Evolutionary conservation across 2,113 vertebrate species (phyloP).

Genomic region (Microcebus tavaratra): DNA sequence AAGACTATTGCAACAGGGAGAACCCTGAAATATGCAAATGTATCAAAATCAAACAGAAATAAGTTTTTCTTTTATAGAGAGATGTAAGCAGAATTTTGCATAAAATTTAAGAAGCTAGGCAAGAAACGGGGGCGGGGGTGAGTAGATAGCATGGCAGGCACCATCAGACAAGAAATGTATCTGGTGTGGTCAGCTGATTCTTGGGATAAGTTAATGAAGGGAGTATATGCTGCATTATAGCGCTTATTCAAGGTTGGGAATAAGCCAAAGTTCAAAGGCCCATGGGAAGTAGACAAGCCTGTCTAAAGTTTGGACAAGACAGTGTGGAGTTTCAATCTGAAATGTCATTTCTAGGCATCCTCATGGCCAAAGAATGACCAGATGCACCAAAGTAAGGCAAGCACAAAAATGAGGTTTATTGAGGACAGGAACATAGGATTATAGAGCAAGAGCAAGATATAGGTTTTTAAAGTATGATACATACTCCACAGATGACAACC

Average conservation of each 20-base stretch:
- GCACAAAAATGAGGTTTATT: no score
- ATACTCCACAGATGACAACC: no score
- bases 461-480: no score
- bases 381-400: no score
- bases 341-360: no score
- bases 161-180: background rate
- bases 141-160: background rate
- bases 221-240: background rate
- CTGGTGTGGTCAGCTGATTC: background rate
- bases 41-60: background rate
- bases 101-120: background rate
- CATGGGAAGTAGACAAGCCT: background rate
- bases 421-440: no score
- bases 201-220: background rate
- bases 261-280: background rate
- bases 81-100: background rate
- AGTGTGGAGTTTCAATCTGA: background rate
- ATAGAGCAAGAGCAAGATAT: no score
- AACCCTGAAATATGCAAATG: background rate
- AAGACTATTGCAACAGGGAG: background rate
- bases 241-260: accelerated
- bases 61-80: background rate
- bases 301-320: background rate
- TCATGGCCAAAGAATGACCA: no score
- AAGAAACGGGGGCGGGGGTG: background rate